Evolutionary conservation across 1,140 invertebrate species (phyloP), one percentile per base, ranked within the genome.

Genomic region (Centruroides vittatus): DNA sequence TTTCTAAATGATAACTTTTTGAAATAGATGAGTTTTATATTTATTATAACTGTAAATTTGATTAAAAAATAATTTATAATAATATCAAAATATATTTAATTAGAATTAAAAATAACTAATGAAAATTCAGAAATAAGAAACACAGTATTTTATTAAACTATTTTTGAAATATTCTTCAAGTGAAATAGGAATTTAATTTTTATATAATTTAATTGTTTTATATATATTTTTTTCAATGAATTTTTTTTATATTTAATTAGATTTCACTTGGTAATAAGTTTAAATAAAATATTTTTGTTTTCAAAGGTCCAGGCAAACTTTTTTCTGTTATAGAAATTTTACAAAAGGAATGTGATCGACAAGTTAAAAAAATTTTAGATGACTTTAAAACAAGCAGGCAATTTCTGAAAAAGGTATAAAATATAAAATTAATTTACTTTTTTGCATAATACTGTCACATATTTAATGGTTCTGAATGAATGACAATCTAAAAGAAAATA

Each of bases 341-440:
- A 57, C 89, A 95, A 73, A 83, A 82, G 69, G 91, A 95, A 75
- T 95, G 91, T 73, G 68, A 70, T 55, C 50, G 60, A 7, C 64
- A 64, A 56, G n/a, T 62, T 11, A 67, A 65, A 48, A 50, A 58
- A 36, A 80, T 94, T 68, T 69, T 94, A 58, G 73, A 77, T 48
- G 85, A 91, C 71, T 94, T 95, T 73, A 82, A 81, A 68, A 84
- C 82, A 69, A 81, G 82, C 61, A 76, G 88, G 58, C 79, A 82
- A 64, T 82, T 93, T 67, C 78, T 82, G 55, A 79, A 75, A 78
- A 85, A 48, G 78, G 81, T 62, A 23, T 23, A 41, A 41, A 41
- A 41, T 41, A 3, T 35, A 51, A 36, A 1, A 3, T 58, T 52
- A 4, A 47, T 54, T 10, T 53, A 23, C 3, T 58, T 59, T 41